Conservation (phyloP, 64 coral and sea anemone genomes). For the Dendronephthya gigantea region DNA sequence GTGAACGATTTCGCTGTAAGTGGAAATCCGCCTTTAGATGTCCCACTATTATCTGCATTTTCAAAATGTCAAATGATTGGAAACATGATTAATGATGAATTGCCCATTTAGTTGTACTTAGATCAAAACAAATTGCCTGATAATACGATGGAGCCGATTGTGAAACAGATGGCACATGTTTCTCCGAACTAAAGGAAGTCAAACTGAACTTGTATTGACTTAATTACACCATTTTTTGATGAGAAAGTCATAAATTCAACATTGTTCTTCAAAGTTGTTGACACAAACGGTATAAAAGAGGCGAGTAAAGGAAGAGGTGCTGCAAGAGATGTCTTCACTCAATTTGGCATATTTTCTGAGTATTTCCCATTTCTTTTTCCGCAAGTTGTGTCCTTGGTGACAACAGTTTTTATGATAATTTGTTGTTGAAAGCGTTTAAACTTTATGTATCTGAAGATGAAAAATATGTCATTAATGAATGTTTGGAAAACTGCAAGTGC, state of each 20-base stretch:
- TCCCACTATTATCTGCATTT: too few species aligned
- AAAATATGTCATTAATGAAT: constrained; percentile 23
- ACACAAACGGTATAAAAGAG: background rate
- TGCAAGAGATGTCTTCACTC: background rate
- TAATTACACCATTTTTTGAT: background rate
- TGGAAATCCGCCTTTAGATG: too few species aligned
- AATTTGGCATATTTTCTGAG: constrained; percentile 11
- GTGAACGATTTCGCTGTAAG: too few species aligned
- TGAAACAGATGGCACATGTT: background rate
- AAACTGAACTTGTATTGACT: too few species aligned
- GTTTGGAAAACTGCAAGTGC: background rate
- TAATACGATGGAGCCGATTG: background rate
- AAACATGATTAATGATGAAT: too few species aligned
- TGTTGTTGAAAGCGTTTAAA: constrained; percentile 42
- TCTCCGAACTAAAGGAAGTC: background rate
- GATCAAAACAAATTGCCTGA: background rate
- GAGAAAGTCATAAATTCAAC: background rate
- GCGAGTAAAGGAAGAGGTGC: background rate
- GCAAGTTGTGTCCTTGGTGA: constrained; percentile 38
- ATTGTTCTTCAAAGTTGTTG: background rate
- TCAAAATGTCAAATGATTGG: too few species aligned
- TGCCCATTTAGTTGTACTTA: background rate
- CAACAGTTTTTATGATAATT: constrained; percentile 4
- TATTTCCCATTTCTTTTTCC: constrained; percentile 36
- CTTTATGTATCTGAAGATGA: constrained; percentile 48